These are phyloP conservation scores for Cyphomyrus discorhynchus DNA, from an alignment of 2,113 vertebrate genomes.

Conservation along the genomic window DNA sequence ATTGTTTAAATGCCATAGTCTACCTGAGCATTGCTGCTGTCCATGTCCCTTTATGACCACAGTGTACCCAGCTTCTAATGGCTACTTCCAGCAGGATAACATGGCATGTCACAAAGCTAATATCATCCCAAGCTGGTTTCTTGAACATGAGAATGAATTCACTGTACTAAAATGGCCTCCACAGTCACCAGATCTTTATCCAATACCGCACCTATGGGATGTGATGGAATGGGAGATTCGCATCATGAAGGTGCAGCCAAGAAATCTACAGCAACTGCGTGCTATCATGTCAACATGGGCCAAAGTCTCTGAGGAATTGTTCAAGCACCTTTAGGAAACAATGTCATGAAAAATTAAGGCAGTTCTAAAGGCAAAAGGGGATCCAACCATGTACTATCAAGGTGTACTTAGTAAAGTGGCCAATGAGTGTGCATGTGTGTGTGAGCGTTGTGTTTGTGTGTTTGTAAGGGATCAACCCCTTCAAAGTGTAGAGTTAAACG, in stretches of 20 bases:
- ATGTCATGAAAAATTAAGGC: not conserved
- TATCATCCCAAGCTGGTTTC: not conserved
- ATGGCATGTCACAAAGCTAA: not conserved
- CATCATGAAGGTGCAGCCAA: not conserved
- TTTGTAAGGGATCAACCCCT: not conserved
- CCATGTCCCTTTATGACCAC: too few relatives aligned
- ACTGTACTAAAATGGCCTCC: too few relatives aligned
- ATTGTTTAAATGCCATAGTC: too few relatives aligned
- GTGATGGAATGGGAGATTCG: not conserved
- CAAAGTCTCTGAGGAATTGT: not conserved
- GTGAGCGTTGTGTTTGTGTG: not conserved
- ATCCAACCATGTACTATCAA: not conserved
- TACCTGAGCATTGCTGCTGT: too few relatives aligned
- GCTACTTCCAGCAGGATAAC: not conserved
- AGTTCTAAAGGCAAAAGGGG: not conserved
- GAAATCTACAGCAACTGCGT: not conserved
- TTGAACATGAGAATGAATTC: not conserved
- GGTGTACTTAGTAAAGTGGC: not conserved
- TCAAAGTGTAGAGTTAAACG: not conserved
- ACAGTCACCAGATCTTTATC: too few relatives aligned
- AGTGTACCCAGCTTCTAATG: too few relatives aligned
- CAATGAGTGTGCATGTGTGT: not conserved
- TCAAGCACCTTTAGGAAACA: not conserved
- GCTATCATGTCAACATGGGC: not conserved
- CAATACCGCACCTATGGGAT: not conserved